A percentile compares a stretch with the other conserved stretches of the same genome.
Conservation (phyloP, 2,113 vertebrate species). For the Poecile atricapillus region DNA sequence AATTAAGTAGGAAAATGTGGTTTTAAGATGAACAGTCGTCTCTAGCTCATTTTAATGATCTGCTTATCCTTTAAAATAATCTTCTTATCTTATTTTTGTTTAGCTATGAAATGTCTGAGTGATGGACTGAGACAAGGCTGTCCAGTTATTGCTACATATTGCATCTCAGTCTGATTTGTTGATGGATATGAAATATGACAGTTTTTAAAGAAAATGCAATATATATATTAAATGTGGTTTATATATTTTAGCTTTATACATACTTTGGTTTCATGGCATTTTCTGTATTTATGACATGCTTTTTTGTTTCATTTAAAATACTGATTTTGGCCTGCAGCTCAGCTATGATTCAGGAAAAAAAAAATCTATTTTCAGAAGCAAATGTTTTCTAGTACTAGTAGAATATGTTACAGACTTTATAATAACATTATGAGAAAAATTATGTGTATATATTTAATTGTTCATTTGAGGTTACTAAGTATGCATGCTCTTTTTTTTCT, state of each 20-base stretch:
- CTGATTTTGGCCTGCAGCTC: background rate
- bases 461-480: background rate
- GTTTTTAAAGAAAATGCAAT: constrained; percentile 7
- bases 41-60: constrained; percentile 4
- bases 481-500: background rate
- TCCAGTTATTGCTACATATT: constrained; percentile 12
- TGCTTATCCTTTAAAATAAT: background rate
- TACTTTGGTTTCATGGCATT: background rate
- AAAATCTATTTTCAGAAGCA: background rate
- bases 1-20: background rate
- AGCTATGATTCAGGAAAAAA: background rate
- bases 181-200: background rate
- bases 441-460: background rate
- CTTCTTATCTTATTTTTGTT: constrained; percentile 1
- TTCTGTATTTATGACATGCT: background rate
- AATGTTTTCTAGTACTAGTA: background rate
- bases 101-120: background rate
- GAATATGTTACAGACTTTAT: background rate
- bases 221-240: background rate
- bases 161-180: background rate
- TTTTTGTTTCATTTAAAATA: constrained; percentile 29
- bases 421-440: background rate
- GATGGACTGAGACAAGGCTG: background rate
- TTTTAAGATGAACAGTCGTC: background rate
- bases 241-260: background rate